Base-by-base conservation (phyloP, 2,113 vertebrate species). In the Neolamprologus falcicula region DNA sequence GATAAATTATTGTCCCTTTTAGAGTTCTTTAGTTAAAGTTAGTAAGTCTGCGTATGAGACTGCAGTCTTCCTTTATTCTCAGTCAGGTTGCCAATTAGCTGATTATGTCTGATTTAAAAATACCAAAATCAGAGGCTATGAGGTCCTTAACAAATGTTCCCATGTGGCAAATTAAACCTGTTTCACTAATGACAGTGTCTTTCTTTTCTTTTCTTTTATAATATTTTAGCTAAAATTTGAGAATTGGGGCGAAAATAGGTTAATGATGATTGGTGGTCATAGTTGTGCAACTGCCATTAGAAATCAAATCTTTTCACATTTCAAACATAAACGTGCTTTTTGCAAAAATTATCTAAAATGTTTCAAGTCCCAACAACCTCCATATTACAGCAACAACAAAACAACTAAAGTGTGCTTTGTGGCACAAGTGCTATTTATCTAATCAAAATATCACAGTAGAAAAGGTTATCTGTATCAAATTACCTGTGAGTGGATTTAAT, bases 381-480 rank as follows among this genome's bases (percentile, higher is more conserved):
- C 26, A 50, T 11, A 1, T 8, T n/a, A 78, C 16, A 50, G 24
- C 13, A 11, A 73, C 13, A 76, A 76, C 1, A 76, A 16, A 53
- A 83, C 61, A 66, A 66, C 26, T 81, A 8, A 53, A 83, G 33
- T 5, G 19, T 52, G 66, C 68, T 86, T 83, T 61, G 45, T 4
- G 7, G 40, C 78, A 88, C 45, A 53, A 37, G 12, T 63, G 28
- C 35, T 59, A 37, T 84, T 84, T 83, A 88, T 78, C 13, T 61
- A 59, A 93, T 87, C 73, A 83, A 31, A 86, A 57, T 26, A 85
- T 84, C 24, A 24, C 47, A 83, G 28, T 8, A 59, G 9, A 59
- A 89, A 71, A 89, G 7, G 19, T 19, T 19, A 47, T 47, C 45
- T 37, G 24, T 57, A 90, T 89, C 45, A 80, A 57, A 89, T 89